These are phyloP conservation scores for Pygmarrhopalites habei DNA, from an alignment of 1,140 invertebrate genomes.

Conservation along the genomic window DNA sequence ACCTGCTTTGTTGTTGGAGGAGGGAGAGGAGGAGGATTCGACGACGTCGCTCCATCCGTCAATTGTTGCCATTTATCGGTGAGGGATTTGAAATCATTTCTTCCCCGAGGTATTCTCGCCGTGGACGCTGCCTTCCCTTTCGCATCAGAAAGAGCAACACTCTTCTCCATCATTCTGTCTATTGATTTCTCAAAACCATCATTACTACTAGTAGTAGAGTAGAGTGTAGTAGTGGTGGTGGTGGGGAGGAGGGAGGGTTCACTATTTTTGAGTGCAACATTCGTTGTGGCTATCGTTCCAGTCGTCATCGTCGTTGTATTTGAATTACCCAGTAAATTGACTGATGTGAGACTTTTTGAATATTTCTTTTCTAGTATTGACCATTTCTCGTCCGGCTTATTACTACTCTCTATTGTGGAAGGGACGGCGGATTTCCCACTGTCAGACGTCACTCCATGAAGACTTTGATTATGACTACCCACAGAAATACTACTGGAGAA, in stretches of 20 bases:
- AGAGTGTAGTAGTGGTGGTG: constrained; percentile 5
- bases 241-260: not conserved
- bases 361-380: constrained; percentile 40
- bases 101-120: constrained; percentile 32
- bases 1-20: not conserved
- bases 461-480: constrained; percentile 18
- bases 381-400: constrained; percentile 35
- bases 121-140: constrained; percentile 9
- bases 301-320: constrained; percentile 10
- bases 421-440: not conserved
- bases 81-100: constrained; percentile 45
- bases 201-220: constrained; percentile 15
- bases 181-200: constrained; percentile 39
- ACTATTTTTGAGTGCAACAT: constrained; percentile 17
- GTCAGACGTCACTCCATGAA: not conserved
- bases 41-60: constrained; percentile 36
- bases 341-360: constrained; percentile 35
- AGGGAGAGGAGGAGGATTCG: not conserved
- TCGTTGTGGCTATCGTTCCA: constrained; percentile 19
- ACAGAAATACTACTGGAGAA: constrained; percentile 33
- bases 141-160: not conserved
- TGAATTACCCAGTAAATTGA: constrained; percentile 30
- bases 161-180: constrained; percentile 37
- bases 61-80: constrained; percentile 46
- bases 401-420: not conserved